Evolutionary conservation across 2,888 invertebrate genomes (phyloP).

Genomic region (Drosophila pseudotalamancana): DNA sequence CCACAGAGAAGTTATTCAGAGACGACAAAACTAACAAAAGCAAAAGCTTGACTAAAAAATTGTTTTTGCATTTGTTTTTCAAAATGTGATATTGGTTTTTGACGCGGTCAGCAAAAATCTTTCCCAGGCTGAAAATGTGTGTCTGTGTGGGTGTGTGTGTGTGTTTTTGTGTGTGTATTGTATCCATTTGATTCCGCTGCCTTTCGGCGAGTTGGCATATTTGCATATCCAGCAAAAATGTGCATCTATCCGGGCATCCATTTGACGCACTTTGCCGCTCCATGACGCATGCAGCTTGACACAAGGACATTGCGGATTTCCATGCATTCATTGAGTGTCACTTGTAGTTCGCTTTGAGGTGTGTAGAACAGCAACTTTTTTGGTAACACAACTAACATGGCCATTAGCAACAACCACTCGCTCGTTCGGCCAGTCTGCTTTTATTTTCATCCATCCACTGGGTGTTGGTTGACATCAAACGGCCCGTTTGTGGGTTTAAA

Average conservation of each 20-base stretch:
- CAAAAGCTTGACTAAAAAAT: constrained; percentile 8
- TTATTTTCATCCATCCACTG: not conserved
- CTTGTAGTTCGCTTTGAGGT: constrained; percentile 27
- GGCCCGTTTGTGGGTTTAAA: constrained; percentile 6
- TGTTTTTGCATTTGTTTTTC: constrained; percentile 15
- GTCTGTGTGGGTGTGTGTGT: not conserved
- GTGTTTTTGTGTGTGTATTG: not conserved
- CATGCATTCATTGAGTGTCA: constrained; percentile 18
- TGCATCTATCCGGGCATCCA: not conserved
- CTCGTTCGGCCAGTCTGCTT: not conserved
- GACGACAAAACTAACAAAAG: constrained; percentile 2
- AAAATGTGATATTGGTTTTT: constrained; percentile 28
- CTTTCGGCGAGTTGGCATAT: constrained; percentile 22
- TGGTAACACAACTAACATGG: not conserved
- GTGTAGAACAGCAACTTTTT: constrained; percentile 7
- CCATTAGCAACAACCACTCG: constrained; percentile 1
- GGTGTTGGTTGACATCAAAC: constrained; percentile 15
- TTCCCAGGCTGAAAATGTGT: not conserved
- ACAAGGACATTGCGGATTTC: constrained; percentile 9
- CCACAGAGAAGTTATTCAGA: not conserved
- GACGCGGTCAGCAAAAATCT: constrained; percentile 24
- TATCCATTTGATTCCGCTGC: constrained; percentile 24
- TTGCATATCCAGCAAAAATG: constrained; percentile 26
- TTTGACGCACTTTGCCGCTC: constrained; percentile 19
- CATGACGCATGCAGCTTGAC: constrained; percentile 11